Base-by-base conservation (phyloP, 2,888 invertebrate genomes). In the Melipona bicolor region DNA sequence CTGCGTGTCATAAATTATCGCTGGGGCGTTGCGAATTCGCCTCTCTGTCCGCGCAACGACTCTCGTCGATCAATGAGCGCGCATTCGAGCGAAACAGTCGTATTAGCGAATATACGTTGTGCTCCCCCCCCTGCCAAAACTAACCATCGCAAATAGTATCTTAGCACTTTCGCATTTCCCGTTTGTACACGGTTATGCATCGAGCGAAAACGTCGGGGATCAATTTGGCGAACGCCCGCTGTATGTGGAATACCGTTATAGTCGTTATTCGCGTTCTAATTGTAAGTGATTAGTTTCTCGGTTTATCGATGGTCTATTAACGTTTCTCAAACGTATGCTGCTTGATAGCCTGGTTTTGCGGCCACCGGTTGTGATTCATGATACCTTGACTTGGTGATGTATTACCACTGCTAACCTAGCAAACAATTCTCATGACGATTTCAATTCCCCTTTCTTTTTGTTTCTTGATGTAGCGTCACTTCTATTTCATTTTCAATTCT, bases 1-100 rank as follows among this genome's bases (percentile, higher is more conserved):
- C 11, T 27, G 56, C 32, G 54, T 49, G 36, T 32, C 50, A 67
- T 77, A 77, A 77, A 74, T 81, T 59, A 61, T 73, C 77, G 61
- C 70, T 32, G 56, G 27, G 62, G 50, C 52, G 9, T 43, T 43
- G 52, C 21, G 49, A 43, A 19, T 24, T 61, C 43, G 6, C 5
- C 21, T 43, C 64, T 65, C 52, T 52, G 49, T 65, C 52, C 11
- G 24, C 9, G 17, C 69, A 24, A 70, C 67, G 50, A 56, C 27
- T 49, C 68, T 72, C 61, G 56, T 15, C 52, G 27, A n/a, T 61
- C 49, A 52, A 62, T 52, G 36, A 15, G 36, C 9, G 43, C 24
- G n/a, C 15, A 36, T 56, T 19, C 9, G n/a, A 59, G 72, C 15
- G 70, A 76, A 69, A 76, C 69, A 72, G 72, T 27, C 49, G 4